Evolutionary conservation across 2,888 invertebrate genomes (phyloP), one percentile per base, ranked within the genome.

Genomic region (Bruchidius siliquastri): DNA sequence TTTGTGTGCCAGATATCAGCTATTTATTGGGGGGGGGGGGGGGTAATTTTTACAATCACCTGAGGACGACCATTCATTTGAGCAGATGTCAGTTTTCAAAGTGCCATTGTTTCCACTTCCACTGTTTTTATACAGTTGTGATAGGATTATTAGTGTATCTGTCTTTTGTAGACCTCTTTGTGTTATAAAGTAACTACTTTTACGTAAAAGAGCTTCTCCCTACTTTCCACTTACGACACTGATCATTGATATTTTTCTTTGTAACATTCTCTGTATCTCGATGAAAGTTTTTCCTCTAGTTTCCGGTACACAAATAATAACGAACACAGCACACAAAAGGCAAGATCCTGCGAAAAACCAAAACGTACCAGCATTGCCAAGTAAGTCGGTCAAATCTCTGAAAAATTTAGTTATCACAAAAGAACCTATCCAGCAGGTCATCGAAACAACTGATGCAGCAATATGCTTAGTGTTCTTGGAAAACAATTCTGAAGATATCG

Each of bases 281-380:
- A 92, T 91, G 80, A 96, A 89, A 80, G 93, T 93, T 87, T 94
- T 93, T 22, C 96, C 96, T 86, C 94, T 96, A 0, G 97, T 97
- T 87, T 96, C 96, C 3, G 96, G 96, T n/a, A 97, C 90, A 72
- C 95, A 90, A 68, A 93, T 82, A 79, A 92, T 88, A 0, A 92
- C 91, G 86, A 96, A 96, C 83, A 93, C 88, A 84, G 92, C 92
- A 0, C 91, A 87, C 0, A 88, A 20, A 0, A 88, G 79, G 68
- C 77, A 77, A 81, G 88, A 90, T 0, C 83, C 85, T 2, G 90
- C 90, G 83, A 93, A 94, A 30, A 93, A 85, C 90, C 93, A 93
- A 87, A 93, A 94, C 0, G 92, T 91, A 0, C 88, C 88, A 79
- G 90, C 89, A 79, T 88, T 88, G 2, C 93, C 93, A 10, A 92